These are phyloP conservation scores for Byasa hedistus DNA, from an alignment of 2,888 invertebrate genomes.

Conservation along the genomic window DNA sequence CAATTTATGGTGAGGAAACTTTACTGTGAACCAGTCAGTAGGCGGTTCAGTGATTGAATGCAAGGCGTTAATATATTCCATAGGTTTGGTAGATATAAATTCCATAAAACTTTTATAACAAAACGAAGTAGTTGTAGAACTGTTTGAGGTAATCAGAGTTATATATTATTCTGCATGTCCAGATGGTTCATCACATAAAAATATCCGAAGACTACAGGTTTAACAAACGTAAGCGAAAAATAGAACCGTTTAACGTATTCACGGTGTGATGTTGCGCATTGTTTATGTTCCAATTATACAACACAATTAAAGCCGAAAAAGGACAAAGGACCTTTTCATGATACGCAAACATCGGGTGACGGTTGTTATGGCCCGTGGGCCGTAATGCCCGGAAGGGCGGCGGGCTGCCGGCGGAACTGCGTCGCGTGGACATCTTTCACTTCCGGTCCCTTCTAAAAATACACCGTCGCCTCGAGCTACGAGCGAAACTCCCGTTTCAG, in stretches of 20 bases:
- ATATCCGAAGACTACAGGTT: no score
- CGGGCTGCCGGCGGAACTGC: not conserved
- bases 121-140: no score
- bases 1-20: no score
- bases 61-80: no score
- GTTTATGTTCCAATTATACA: constrained; percentile 1
- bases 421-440: constrained; percentile 1
- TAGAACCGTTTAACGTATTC: not conserved
- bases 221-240: not conserved
- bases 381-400: not conserved
- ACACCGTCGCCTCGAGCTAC: not conserved
- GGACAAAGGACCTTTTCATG: not conserved
- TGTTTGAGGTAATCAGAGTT: no score
- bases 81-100: no score
- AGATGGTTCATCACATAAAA: no score
- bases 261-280: not conserved
- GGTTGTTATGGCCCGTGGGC: not conserved
- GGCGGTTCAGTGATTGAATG: no score
- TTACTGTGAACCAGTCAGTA: no score
- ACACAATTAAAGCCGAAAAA: not conserved
- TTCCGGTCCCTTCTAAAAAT: not conserved
- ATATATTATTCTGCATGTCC: no score
- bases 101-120: no score
- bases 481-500: no score
- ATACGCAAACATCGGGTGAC: not conserved